Evolutionary conservation across 2,113 vertebrate genomes (phyloP).

Genomic region (Pionites leucogaster): DNA sequence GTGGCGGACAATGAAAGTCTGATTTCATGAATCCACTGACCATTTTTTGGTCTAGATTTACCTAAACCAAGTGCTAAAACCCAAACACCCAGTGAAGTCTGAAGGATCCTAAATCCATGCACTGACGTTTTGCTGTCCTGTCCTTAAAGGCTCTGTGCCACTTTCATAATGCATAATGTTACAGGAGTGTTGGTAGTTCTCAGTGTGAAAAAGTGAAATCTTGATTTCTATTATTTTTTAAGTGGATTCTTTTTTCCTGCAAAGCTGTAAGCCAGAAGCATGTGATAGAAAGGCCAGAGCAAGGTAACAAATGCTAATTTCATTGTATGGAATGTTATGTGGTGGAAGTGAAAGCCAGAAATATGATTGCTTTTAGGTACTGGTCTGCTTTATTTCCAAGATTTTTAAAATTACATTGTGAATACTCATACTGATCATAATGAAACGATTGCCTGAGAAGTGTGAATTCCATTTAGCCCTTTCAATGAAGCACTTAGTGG

Average conservation of each 20-base stretch:
- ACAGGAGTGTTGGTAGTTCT: background rate
- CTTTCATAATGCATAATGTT: background rate
- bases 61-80: background rate
- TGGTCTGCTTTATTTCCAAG: constrained; percentile 34
- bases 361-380: constrained; percentile 37
- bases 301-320: constrained; percentile 43
- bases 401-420: constrained; percentile 21
- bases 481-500: constrained; percentile 45
- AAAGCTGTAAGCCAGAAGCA: background rate
- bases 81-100: background rate
- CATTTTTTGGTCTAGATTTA: background rate
- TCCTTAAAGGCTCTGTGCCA: background rate
- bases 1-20: background rate
- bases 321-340: background rate
- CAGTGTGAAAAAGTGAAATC: background rate
- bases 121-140: background rate
- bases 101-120: background rate
- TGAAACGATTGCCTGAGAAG: constrained; percentile 35
- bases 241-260: background rate
- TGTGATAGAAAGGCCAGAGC: constrained; percentile 8
- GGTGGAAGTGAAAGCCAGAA: constrained; percentile 30
- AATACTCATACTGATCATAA: constrained; percentile 54
- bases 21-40: background rate
- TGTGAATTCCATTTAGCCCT: constrained; percentile 58
- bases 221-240: constrained; percentile 51